Evolutionary conservation across 2,797 vertebrate genomes (phyloP).

Genomic region (Sciurus vulgaris): DNA sequence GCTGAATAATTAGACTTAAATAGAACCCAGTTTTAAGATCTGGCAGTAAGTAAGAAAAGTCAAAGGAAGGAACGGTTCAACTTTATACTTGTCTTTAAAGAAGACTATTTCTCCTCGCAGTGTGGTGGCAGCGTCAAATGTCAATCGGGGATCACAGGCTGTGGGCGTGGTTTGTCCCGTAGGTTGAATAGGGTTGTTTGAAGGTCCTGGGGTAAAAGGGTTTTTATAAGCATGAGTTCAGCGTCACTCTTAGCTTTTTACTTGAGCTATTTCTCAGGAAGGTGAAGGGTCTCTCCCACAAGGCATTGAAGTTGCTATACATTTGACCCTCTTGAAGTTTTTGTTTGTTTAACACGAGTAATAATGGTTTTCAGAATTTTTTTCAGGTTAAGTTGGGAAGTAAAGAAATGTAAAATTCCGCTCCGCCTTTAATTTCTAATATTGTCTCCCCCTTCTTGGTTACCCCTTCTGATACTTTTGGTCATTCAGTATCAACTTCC

Average conservation of each 20-base stretch:
- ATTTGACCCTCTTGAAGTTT: background rate
- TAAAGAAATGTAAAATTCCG: background rate
- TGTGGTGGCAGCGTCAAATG: slow-evolving; percentile 91
- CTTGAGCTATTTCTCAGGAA: background rate
- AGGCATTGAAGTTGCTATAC: background rate
- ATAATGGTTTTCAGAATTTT: background rate
- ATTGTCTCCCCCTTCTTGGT: background rate
- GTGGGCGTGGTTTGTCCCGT: slow-evolving; percentile 89
- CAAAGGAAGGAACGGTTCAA: background rate
- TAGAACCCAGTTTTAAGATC: background rate
- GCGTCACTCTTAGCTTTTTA: background rate
- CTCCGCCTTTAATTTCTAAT: background rate
- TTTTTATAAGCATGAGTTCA: background rate
- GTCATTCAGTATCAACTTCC: background rate
- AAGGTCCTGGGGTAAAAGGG: slow-evolving; percentile 83
- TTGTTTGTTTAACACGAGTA: background rate
- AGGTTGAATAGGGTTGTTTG: slow-evolving; percentile 79
- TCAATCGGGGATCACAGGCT: slow-evolving; percentile 91
- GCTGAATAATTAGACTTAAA: background rate
- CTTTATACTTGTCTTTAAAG: slow-evolving; percentile 93
- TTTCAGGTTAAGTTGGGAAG: background rate
- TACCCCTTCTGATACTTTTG: background rate
- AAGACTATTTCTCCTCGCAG: slow-evolving; percentile 93
- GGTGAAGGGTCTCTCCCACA: no score
- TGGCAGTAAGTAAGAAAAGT: background rate